Conservation (phyloP, 1,140 invertebrate species). For the Hyposmocoma kahamanoa region DNA sequence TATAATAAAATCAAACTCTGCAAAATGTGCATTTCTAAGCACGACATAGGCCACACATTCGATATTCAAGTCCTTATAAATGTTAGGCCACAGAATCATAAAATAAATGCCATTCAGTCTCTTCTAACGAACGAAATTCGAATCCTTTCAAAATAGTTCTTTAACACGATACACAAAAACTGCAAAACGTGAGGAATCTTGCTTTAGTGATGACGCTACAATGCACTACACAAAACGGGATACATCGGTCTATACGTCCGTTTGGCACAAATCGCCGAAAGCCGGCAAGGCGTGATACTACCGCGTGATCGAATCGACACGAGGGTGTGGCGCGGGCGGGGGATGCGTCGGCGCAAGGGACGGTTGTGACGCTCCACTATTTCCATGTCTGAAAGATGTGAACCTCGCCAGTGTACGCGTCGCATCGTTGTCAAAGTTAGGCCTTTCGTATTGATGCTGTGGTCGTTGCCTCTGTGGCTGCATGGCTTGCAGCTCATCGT, state of each 20-base stretch:
- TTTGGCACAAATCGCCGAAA: slow-evolving; percentile 72
- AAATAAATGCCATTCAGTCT: too few relatives aligned
- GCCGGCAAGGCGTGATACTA: slow-evolving; percentile 69
- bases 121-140: background rate
- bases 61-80: background rate
- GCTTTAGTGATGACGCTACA: slow-evolving; percentile 27
- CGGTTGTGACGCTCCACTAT: slow-evolving; percentile 32
- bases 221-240: slow-evolving; percentile 42
- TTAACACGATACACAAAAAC: slow-evolving; percentile 19
- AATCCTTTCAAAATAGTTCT: slow-evolving; percentile 1
- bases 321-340: slow-evolving; percentile 48
- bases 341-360: slow-evolving; percentile 41
- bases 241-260: slow-evolving; percentile 57
- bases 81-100: too few relatives aligned
- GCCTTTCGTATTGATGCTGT: slow-evolving; percentile 63
- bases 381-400: slow-evolving; percentile 58
- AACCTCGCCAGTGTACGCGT: slow-evolving; percentile 46
- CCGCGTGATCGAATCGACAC: slow-evolving; percentile 60
- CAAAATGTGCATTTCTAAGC: background rate
- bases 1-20: slow-evolving; percentile 4
- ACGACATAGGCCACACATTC: too few relatives aligned
- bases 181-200: slow-evolving; percentile 32
- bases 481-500: slow-evolving; percentile 61
- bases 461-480: slow-evolving; percentile 49
- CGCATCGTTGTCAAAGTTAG: slow-evolving; percentile 59